A percentile compares a stretch with the other conserved stretches of the same genome.
Conservation (phyloP, 2,113 vertebrate species). For the Natator depressus region DNA sequence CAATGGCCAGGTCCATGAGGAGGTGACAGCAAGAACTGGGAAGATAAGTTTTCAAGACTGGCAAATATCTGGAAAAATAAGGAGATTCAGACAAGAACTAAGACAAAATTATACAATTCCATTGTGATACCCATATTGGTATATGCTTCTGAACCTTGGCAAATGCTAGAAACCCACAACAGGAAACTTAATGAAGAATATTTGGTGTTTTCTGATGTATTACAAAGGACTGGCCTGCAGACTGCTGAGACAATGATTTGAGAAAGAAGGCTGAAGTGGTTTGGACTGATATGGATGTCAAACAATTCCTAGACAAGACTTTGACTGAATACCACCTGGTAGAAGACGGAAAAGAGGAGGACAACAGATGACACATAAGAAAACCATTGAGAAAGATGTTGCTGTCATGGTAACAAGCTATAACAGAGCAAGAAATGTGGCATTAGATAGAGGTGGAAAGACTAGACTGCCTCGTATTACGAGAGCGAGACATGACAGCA, state of each 20-base stretch:
- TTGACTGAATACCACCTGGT: not conserved
- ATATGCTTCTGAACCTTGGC: not conserved
- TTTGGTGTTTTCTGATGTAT: not conserved
- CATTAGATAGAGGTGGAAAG: not conserved
- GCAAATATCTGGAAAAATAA: not conserved
- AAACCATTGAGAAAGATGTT: not conserved
- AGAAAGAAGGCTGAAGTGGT: not conserved
- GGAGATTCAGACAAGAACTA: not conserved
- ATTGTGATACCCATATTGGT: not conserved
- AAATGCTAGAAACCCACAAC: not conserved
- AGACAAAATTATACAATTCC: not conserved
- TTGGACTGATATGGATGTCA: not conserved
- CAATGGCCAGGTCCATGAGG: not conserved
- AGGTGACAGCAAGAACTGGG: not conserved
- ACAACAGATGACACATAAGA: not conserved
- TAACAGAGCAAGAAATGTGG: not conserved
- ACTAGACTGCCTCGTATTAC: not conserved
- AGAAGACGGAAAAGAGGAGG: not conserved
- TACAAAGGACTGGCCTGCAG: not conserved
- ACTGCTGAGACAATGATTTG: not conserved
- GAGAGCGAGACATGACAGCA: not conserved
- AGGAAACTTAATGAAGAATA: not conserved
- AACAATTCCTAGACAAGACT: not conserved
- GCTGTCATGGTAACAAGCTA: not conserved
- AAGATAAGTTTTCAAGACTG: not conserved